phyloP scores from a whole-genome alignment of 2,113 vertebrate species.

The Dissostichus mawsoni region DNA sequence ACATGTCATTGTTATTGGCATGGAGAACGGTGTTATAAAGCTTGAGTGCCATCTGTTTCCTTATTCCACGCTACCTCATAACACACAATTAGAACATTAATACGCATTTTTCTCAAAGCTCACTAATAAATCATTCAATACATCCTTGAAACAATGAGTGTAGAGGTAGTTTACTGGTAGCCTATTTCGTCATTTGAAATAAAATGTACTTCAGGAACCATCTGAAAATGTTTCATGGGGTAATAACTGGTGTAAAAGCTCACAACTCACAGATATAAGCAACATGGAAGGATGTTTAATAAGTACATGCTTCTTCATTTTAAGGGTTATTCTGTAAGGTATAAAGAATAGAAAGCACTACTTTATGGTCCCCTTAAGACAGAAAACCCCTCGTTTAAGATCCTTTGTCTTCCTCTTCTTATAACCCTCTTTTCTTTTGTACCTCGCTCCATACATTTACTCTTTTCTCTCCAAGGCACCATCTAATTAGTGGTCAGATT shows the following conservation, averaged over 20 bases:
- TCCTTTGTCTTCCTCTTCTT: slow-evolving; percentile 15
- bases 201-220: neutral
- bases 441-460: slow-evolving; percentile 24
- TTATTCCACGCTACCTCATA: neutral
- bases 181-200: neutral
- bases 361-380: slow-evolving; percentile 6
- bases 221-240: neutral
- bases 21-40: neutral
- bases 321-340: slow-evolving; percentile 6
- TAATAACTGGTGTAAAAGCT: neutral
- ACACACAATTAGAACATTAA: neutral
- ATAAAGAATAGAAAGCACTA: neutral
- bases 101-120: neutral
- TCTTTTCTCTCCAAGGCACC: slow-evolving; percentile 14
- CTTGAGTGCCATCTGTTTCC: neutral
- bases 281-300: neutral
- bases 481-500: slow-evolving; percentile 49
- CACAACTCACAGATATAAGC: neutral
- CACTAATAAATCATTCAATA: neutral
- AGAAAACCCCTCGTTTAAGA: neutral
- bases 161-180: neutral
- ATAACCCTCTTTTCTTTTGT: slow-evolving; percentile 11
- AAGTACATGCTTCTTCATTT: slow-evolving; percentile 3
- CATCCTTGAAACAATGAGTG: neutral
- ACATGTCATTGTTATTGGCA: slow-evolving; percentile 1